These are phyloP conservation scores for Drosophila testacea DNA, from an alignment of 2,888 invertebrate genomes.

Conservation along the genomic window DNA sequence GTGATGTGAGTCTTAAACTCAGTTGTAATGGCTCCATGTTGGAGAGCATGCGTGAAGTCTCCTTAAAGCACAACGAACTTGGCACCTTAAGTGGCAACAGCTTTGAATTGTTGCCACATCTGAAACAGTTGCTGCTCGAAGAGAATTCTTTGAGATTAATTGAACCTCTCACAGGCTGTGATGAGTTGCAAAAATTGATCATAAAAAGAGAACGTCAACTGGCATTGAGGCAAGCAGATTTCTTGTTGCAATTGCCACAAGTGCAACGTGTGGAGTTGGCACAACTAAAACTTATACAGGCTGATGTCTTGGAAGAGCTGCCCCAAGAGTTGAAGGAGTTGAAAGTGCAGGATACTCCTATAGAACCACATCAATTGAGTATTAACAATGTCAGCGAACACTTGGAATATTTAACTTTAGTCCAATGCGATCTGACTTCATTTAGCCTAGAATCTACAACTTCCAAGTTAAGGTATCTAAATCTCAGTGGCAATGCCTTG, in stretches of 20 bases:
- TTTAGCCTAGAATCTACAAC: slow-evolving; percentile 51
- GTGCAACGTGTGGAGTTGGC: slow-evolving; percentile 50
- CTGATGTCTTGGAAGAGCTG: slow-evolving; percentile 58
- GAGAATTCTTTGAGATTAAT: slow-evolving; percentile 73
- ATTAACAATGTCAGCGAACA: slow-evolving; percentile 32
- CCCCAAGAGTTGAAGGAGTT: slow-evolving; percentile 69
- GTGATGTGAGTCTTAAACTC: slow-evolving; percentile 65
- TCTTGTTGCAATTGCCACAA: slow-evolving; percentile 32
- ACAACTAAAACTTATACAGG: slow-evolving; percentile 57
- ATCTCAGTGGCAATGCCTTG: slow-evolving; percentile 79
- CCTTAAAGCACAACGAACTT: slow-evolving; percentile 75
- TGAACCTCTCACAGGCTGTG: slow-evolving; percentile 52
- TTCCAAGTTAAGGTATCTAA: slow-evolving; percentile 55
- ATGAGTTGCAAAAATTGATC: slow-evolving; percentile 45
- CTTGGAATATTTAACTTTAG: slow-evolving; percentile 67
- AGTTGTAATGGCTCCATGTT: slow-evolving; percentile 53
- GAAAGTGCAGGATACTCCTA: slow-evolving; percentile 54
- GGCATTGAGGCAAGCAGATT: slow-evolving; percentile 44
- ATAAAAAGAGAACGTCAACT: slow-evolving; percentile 67
- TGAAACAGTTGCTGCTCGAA: slow-evolving; percentile 64
- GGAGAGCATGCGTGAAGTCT: slow-evolving; percentile 6
- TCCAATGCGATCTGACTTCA: slow-evolving; percentile 64
- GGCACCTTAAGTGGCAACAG: slow-evolving; percentile 60
- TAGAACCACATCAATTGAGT: slow-evolving; percentile 51
- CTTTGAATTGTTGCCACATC: slow-evolving; percentile 53